A percentile compares a stretch with the other conserved stretches of the same genome.
Conservation (phyloP, 2,113 vertebrate species). For the Pomatostomus ruficeps region DNA sequence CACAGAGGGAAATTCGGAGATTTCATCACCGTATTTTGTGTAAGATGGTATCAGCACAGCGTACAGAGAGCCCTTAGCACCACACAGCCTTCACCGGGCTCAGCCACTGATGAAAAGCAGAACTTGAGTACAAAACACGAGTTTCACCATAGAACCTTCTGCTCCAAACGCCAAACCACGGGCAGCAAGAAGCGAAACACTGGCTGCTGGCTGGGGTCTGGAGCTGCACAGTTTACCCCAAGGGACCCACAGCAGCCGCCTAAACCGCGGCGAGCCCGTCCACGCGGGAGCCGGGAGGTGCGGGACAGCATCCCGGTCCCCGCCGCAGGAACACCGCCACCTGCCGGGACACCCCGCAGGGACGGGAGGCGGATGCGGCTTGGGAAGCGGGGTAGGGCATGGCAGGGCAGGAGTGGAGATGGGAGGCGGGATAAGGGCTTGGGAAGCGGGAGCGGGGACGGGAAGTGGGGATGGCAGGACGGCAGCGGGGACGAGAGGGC, state of each 20-base stretch:
- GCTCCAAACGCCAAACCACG: background rate
- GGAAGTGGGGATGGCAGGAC: too few relatives aligned
- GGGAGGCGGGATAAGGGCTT: accelerated
- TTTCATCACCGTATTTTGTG: background rate
- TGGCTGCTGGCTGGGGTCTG: accelerated
- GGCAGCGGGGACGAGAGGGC: background rate
- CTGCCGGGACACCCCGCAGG: background rate
- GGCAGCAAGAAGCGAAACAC: accelerated
- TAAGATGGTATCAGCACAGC: background rate
- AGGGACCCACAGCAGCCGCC: background rate
- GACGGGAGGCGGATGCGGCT: too few relatives aligned
- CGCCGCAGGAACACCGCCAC: background rate
- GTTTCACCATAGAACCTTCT: accelerated
- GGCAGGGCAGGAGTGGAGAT: background rate
- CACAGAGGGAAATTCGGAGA: background rate
- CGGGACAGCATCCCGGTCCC: background rate
- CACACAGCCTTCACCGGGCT: background rate
- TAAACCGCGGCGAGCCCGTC: accelerated
- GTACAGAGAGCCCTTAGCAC: background rate
- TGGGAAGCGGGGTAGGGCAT: accelerated
- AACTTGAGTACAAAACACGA: accelerated
- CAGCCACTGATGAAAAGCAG: background rate
- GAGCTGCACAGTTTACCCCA: accelerated
- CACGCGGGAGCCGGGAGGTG: background rate
- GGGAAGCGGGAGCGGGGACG: background rate